Evolutionary conservation across 2,888 invertebrate genomes (phyloP), one percentile per base, ranked within the genome.

Genomic region (Sarcophaga subvicina): DNA sequence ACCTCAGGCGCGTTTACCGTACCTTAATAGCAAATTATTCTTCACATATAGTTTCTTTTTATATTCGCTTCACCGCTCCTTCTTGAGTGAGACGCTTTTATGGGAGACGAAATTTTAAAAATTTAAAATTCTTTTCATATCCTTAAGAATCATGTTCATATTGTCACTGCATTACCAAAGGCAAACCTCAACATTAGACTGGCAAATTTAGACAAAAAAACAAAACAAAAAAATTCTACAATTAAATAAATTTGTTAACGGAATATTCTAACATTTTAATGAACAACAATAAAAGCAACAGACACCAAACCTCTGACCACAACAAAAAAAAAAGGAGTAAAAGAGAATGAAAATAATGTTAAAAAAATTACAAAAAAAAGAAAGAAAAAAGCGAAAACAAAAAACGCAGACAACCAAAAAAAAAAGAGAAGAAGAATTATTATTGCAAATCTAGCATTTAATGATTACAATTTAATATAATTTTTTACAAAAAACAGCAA

Each of bases 221-320:
- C 11, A 49, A 49, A 49, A 49, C 49, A 12, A 62, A 64, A 70
- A 84, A 85, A 76, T 72, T 76, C 62, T 72, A 71, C 84, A 85
- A 85, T 85, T 80, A 80, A 76, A 85, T 76, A 77, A 80, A 85
- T 85, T 84, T 77, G 76, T 80, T 85, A 85, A 84, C 80, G 84
- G 76, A 76, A 76, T 71, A 67, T 85, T 85, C 70, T 80, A 76
- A 80, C 80, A 76, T 85, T 85, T 80, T 80, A 85, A 85, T 85
- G 80, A 72, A 66, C 80, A 85, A 22, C 84, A 76, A 76, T 80
- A 71, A 84, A 80, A 75, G 47, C 37, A 72, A 37, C 10, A 76
- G 8, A 49, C 54, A 20, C 66, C 67, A 60, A 62, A 80, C 80
- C 84, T 85, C 84, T 80, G 66, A 63, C 84, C 84, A 73, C 83